Evolutionary conservation across 2,888 invertebrate genomes (phyloP).

Genomic region (Watsonalla binaria): DNA sequence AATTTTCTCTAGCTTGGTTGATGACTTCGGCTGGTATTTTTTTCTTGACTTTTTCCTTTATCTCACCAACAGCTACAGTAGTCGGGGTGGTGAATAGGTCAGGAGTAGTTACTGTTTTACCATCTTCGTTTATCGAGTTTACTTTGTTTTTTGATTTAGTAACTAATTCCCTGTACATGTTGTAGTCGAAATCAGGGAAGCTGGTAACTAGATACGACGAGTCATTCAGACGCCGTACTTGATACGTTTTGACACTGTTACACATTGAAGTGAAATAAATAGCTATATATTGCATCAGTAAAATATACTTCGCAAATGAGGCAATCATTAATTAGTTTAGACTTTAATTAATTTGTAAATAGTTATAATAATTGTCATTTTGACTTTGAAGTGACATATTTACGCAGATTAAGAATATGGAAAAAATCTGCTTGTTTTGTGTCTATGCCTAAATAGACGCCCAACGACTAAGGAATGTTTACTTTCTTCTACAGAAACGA

Average conservation of each 20-base stretch:
- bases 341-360: not conserved
- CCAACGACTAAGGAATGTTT: not conserved
- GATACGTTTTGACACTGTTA: slow-evolving; percentile 49
- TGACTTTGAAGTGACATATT: not conserved
- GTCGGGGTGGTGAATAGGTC: slow-evolving; percentile 6
- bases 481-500: not conserved
- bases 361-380: not conserved
- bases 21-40: slow-evolving; percentile 40
- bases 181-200: slow-evolving; percentile 41
- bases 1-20: slow-evolving; percentile 50
- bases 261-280: slow-evolving; percentile 33
- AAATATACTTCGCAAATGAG: slow-evolving; percentile 24
- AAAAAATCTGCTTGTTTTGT: not conserved
- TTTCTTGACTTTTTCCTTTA: slow-evolving; percentile 22
- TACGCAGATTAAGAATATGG: too few species aligned
- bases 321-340: slow-evolving; percentile 1
- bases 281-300: slow-evolving; percentile 41
- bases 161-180: slow-evolving; percentile 8
- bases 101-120: slow-evolving; percentile 3
- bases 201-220: slow-evolving; percentile 55
- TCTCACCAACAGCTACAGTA: slow-evolving; percentile 30
- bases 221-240: slow-evolving; percentile 56
- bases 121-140: slow-evolving; percentile 10
- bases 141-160: slow-evolving; percentile 3
- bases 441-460: not conserved